Conservation (phyloP, 2,888 invertebrate genomes). For the Ryuthela nishihirai region DNA sequence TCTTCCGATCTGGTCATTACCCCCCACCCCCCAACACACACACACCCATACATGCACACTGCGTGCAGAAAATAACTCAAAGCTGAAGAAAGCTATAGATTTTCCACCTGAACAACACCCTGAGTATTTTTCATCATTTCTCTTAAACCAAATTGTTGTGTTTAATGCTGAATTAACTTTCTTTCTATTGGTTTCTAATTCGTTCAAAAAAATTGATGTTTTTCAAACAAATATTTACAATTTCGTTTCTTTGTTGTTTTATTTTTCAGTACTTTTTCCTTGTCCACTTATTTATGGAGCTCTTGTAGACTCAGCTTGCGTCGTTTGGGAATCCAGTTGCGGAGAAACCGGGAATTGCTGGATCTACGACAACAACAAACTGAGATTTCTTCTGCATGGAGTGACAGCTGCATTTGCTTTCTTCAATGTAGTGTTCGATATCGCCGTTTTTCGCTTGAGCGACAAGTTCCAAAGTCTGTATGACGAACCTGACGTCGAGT, state of each 20-base stretch:
- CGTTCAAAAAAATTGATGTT: no score
- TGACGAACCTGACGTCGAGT: conserved; percentile 30
- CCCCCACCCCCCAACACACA: no score
- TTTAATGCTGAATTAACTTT: no score
- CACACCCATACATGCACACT: no score
- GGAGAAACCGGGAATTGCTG: conserved; percentile 63
- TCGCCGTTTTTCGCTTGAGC: conserved; percentile 29
- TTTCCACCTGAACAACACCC: no score
- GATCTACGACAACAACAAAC: conserved; percentile 61
- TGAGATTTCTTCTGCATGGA: conserved; percentile 59
- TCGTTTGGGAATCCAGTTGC: conserved; percentile 64
- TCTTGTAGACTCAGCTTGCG: conserved; percentile 65
- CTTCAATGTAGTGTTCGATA: conserved; percentile 30
- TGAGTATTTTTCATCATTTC: no score
- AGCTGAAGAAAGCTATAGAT: no score
- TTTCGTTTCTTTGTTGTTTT: conserved; percentile 1
- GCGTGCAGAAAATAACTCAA: no score
- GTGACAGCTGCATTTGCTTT: conserved; percentile 51
- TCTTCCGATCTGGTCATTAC: no score
- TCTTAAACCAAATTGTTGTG: no score
- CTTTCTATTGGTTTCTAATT: no score
- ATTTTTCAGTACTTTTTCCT: conserved; percentile 57
- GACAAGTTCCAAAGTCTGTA: conserved; percentile 34
- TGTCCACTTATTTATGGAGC: conserved; percentile 67
- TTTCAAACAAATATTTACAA: no score